Evolutionary conservation across 37 sponge, comb jelly and placozoan species (phyloP).

Genomic region (Hexactinellida sp.): DNA sequence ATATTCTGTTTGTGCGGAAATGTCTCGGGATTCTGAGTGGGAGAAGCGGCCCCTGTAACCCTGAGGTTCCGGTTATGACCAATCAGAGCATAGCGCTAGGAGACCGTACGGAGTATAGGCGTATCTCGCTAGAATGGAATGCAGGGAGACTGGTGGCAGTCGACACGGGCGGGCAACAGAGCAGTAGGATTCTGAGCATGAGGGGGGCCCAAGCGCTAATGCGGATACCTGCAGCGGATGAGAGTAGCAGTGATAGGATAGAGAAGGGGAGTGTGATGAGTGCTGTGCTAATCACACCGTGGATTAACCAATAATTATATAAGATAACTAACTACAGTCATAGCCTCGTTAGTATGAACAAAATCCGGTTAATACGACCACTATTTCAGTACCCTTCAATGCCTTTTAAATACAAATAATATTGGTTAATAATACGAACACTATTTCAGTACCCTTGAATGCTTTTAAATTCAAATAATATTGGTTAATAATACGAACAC

Average conservation of each 20-base stretch:
- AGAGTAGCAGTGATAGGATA: background rate
- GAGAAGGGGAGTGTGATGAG: conserved; percentile 21
- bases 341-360: no score
- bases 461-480: no score
- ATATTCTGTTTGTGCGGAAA: conserved; percentile 79
- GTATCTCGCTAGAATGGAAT: conserved; percentile 39
- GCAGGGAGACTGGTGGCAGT: conserved; percentile 30
- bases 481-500: no score
- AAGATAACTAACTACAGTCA: no score
- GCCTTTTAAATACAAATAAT: no score
- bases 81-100: conserved; percentile 24
- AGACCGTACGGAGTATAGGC: conserved; percentile 74
- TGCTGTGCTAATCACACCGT: conserved; percentile 24
- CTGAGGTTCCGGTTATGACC: conserved; percentile 33
- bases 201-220: conserved; percentile 62
- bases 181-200: conserved; percentile 91
- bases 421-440: no score
- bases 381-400: no score
- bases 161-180: conserved; percentile 83
- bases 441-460: no score
- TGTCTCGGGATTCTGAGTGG: conserved; percentile 72
- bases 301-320: background rate
- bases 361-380: no score
- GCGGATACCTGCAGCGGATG: conserved; percentile 57
- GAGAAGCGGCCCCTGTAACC: background rate